Evolutionary conservation across 2,888 invertebrate genomes (phyloP).

Genomic region (Biston stratarius): DNA sequence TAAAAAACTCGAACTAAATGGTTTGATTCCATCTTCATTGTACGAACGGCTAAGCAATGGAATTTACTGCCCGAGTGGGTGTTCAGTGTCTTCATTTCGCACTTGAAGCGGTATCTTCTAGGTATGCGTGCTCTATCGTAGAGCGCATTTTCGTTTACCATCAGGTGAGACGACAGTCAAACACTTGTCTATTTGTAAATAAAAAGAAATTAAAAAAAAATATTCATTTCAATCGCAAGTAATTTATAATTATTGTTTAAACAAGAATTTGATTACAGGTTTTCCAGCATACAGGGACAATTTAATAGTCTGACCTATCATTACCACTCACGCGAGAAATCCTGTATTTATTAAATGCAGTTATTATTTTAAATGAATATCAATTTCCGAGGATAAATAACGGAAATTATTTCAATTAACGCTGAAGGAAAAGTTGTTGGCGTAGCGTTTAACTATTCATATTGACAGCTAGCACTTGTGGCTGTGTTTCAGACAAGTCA

Average conservation of each 20-base stretch:
- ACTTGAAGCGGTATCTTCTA: no score
- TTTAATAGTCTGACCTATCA: background rate
- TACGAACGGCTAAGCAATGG: no score
- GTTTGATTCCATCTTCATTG: no score
- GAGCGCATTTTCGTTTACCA: no score
- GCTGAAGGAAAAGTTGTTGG: background rate
- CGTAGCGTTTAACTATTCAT: background rate
- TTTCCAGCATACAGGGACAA: background rate
- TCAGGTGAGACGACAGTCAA: no score
- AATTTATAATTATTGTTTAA: background rate
- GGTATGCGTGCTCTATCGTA: no score
- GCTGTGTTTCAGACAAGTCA: no score
- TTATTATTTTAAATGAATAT: background rate
- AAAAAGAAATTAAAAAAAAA: no score
- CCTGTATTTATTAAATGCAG: background rate
- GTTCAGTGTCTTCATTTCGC: no score
- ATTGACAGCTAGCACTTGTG: background rate
- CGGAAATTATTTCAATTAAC: background rate
- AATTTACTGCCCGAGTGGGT: no score
- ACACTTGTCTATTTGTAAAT: background rate
- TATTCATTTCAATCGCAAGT: background rate
- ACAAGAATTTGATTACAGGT: background rate
- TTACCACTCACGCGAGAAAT: background rate
- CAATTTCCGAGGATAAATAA: background rate
- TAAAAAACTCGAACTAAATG: no score